Base-by-base conservation (phyloP, 2,888 invertebrate species). In the Chrysomela aeneicollis region DNA sequence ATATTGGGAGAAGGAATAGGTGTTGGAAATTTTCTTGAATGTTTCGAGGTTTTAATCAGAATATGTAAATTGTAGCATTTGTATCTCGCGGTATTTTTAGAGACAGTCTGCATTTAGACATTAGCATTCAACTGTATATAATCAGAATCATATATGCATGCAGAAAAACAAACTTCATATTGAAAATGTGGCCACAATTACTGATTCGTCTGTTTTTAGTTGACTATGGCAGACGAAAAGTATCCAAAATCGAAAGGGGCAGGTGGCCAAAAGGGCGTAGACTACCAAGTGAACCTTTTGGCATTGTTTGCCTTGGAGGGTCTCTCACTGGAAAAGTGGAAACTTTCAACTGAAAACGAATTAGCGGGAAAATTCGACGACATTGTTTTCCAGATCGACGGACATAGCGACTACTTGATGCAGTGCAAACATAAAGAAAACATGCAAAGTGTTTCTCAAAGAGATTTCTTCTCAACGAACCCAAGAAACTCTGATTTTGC, bases 211-310 rank as follows among this genome's bases (percentile, higher is more conserved):
- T n/a, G n/a, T n/a, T n/a, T n/a, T n/a, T n/a, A 9, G 42, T 42
- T 19, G 19, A 8, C 26, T 22, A 22, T 26, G 6, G 10, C 51
- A 22, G 26, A 51, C 10, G 32, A 52, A n/a, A 52, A 32, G 10
- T 52, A 52, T 52, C 26, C 26, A 30, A 52, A 52, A 17, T 19
- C n/a, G 18, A 52, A 52, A 17, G 52, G 52, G 5, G 52, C 30
- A 8, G 52, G 30, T 10, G 52, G 52, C 18, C 52, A 30, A 9
- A 52, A 30, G 26, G 52, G 52, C 12, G 15, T 52, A 4, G 52
- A 52, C 1, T 52, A 30, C 9, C 52, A 52, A 19, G 30, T 52
- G 2, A 52, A 52, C 18, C 19, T 52, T 30, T 26, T 52, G 5
- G 52, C 52, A n/a, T 26, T 52, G 18, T 32, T 52, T 30, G 52